A percentile compares a stretch with the other conserved stretches of the same genome.
These are phyloP conservation scores for Acrobasis repandana DNA, from an alignment of 2,888 invertebrate species.

Conservation along the genomic window DNA sequence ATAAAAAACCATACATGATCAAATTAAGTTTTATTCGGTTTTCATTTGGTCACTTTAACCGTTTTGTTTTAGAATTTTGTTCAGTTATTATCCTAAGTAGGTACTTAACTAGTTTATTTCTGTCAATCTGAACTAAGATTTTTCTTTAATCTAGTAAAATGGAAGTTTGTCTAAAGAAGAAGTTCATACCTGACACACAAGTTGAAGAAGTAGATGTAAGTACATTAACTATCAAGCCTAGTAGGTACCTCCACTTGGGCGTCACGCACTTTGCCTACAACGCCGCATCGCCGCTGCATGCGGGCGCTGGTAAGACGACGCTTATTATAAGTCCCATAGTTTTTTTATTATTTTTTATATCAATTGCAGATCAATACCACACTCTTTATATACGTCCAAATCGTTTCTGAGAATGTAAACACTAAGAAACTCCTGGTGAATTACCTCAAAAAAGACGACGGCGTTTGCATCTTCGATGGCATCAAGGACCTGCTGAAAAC, in stretches of 20 bases:
- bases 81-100: too few relatives aligned
- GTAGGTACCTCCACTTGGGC: too few relatives aligned
- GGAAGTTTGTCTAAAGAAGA: neutral
- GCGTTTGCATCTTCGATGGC: conserved; percentile 5
- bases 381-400: conserved; percentile 2
- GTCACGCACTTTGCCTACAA: too few relatives aligned
- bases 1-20: too few relatives aligned
- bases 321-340: too few relatives aligned
- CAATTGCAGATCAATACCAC: conserved; percentile 5
- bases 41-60: too few relatives aligned
- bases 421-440: neutral
- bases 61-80: too few relatives aligned
- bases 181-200: conserved; percentile 2
- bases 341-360: neutral
- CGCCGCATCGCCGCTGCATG: too few relatives aligned
- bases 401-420: conserved; percentile 6
- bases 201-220: conserved; percentile 6
- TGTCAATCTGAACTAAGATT: neutral
- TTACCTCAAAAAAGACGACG: neutral
- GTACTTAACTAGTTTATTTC: too few relatives aligned
- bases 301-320: too few relatives aligned
- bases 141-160: neutral
- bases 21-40: too few relatives aligned
- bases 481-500: neutral
- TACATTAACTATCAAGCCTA: too few relatives aligned